Base-by-base conservation (phyloP, 2,888 invertebrate genomes). In the Drosophila quinaria region DNA sequence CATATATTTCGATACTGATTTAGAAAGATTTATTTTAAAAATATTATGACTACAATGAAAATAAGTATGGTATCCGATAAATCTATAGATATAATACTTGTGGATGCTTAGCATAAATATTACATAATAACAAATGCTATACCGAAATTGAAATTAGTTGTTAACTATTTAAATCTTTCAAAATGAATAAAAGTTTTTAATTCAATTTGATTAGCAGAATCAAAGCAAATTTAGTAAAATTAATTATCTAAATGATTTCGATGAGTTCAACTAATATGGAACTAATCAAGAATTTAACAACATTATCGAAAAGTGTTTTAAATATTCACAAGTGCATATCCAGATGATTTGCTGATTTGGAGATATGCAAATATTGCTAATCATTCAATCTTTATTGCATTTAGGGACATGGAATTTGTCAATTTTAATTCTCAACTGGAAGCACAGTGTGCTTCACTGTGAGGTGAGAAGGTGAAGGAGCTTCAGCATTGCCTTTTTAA, bases 401-500 rank as follows among this genome's bases (percentile, higher is more conserved):
- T 75, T 62, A 31, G 37, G 13, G 8, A 3, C 61, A 55, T 25
- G 47, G 58, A 73, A 67, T 62, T 72, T 56, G 66, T 62, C 69
- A 76, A 76, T 76, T 73, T 65, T 47, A 59, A 60, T 65, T 69
- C 74, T 51, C 51, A 63, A 47, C 44, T 51, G 46, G 33, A 22
- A 39, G 76, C 42, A 54, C 70, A 74, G 77, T 70, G 77, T 77
- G 29, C 31, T 29, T 19, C 4, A 35, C 11, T 10, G 10, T 11
- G 10, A 2, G 4, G 13, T 13, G 10, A n/a, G 17, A 9, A 4
- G 37, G 22, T n/a, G 31, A 9, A 22, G 17, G 60, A 58, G 79
- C 70, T 66, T 64, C 66, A 65, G 78, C 66, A 82, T 71, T 80
- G 81, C 78, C 80, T 86, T 84, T 85, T 86, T 84, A 86, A 84